phyloP scores from a whole-genome alignment of 2,888 invertebrate species.

The Drosophila testacea region DNA sequence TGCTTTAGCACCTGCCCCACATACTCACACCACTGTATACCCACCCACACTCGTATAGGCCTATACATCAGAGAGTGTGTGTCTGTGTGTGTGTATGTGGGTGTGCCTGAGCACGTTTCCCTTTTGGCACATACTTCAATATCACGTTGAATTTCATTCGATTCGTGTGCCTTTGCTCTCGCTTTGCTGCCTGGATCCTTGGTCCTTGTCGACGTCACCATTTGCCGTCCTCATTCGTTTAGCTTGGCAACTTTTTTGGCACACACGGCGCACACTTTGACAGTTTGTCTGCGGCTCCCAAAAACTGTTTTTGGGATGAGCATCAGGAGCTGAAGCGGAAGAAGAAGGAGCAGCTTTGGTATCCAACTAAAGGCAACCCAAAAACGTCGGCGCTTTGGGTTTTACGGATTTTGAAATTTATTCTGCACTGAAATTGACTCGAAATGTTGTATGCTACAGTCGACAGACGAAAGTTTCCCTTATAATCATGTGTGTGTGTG shows the following conservation, averaged over 20 bases:
- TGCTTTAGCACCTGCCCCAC: constrained; percentile 81
- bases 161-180: constrained; percentile 55
- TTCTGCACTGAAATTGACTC: constrained; percentile 74
- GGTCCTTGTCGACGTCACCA: constrained; percentile 60
- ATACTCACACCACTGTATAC: constrained; percentile 59
- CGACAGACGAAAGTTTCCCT: constrained; percentile 57
- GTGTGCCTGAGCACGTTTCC: constrained; percentile 64
- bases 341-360: background rate
- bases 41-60: constrained; percentile 8
- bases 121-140: constrained; percentile 82
- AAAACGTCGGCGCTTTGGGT: constrained; percentile 68
- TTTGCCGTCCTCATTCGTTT: constrained; percentile 70
- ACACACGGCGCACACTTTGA: constrained; percentile 67
- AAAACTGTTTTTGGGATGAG: constrained; percentile 32
- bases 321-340: constrained; percentile 6
- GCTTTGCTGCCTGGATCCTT: constrained; percentile 24
- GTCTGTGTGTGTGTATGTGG: constrained; percentile 24
- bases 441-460: constrained; percentile 50
- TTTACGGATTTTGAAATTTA: constrained; percentile 77
- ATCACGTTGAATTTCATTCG: constrained; percentile 80
- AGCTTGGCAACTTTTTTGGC: constrained; percentile 79
- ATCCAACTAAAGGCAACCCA: constrained; percentile 52
- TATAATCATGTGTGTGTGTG: constrained; percentile 15
- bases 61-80: constrained; percentile 13
- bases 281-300: constrained; percentile 72